Conservation (phyloP, 2,888 invertebrate genomes). For the Drosophila sordidapex region DNA sequence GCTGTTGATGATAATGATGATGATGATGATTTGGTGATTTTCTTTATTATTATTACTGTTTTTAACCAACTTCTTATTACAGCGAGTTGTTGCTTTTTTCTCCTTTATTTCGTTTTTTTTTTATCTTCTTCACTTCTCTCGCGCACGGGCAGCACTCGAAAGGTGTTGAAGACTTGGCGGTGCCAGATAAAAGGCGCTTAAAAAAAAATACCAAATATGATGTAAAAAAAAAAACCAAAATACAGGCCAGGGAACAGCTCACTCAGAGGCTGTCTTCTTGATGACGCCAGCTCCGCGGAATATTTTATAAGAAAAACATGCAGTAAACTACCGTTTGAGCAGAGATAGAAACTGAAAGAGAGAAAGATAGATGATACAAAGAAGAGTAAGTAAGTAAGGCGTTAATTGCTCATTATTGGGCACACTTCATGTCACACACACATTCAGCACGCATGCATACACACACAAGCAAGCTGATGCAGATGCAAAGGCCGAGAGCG, state of each 20-base stretch:
- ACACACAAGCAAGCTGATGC: conserved; percentile 51
- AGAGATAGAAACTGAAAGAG: conserved; percentile 16
- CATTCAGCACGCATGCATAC: conserved; percentile 3
- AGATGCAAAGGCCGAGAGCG: conserved; percentile 38
- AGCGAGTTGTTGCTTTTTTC: conserved; percentile 62
- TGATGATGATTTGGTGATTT: conserved; percentile 81
- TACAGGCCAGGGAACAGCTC: conserved; percentile 66
- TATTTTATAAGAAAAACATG: conserved; percentile 66
- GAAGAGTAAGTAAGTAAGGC: conserved; percentile 71
- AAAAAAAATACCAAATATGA: conserved; percentile 47
- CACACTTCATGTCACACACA: conserved; percentile 82
- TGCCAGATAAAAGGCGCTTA: conserved; percentile 79
- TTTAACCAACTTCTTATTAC: conserved; percentile 82
- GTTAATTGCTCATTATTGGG: conserved; percentile 84
- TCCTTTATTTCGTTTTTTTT: conserved; percentile 10
- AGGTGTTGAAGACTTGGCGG: conserved; percentile 81
- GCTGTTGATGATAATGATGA: conserved; percentile 65
- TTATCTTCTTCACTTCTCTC: conserved; percentile 25
- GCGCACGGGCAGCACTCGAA: conserved; percentile 60
- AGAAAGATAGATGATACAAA: conserved; percentile 21
- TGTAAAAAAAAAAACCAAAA: conserved; percentile 16
- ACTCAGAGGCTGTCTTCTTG: conserved; percentile 54
- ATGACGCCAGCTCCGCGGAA: conserved; percentile 54
- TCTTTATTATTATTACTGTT: conserved; percentile 81
- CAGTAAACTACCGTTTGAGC: conserved; percentile 71